A percentile compares a stretch with the other conserved stretches of the same genome.
Evolutionary conservation across 2,113 vertebrate genomes (phyloP).

Genomic region (Lynx canadensis): DNA sequence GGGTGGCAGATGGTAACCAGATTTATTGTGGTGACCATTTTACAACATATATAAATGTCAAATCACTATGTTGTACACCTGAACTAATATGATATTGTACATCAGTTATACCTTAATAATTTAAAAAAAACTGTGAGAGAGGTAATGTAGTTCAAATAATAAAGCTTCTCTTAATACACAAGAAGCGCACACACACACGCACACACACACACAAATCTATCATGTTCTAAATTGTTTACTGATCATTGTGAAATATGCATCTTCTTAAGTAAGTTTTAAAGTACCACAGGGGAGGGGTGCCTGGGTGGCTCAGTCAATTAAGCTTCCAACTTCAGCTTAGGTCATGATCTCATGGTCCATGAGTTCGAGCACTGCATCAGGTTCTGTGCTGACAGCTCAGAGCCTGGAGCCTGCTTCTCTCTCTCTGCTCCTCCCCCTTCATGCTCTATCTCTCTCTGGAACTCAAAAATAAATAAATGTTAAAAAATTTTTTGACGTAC

Average conservation of each 20-base stretch:
- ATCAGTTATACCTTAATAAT: background rate
- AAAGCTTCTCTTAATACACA: background rate
- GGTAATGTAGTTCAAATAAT: background rate
- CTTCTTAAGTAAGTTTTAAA: background rate
- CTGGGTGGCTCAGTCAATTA: too few species aligned
- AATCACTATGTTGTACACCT: background rate
- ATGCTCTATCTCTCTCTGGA: too few species aligned
- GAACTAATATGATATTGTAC: background rate
- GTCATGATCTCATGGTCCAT: too few species aligned
- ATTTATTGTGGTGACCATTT: background rate
- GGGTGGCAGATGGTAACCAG: background rate
- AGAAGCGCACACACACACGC: background rate
- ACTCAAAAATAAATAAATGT: too few species aligned
- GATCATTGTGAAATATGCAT: background rate
- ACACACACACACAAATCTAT: background rate
- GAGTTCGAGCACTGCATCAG: too few species aligned
- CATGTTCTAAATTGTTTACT: background rate
- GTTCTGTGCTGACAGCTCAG: too few species aligned
- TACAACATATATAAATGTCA: background rate
- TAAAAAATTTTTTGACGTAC: too few species aligned
- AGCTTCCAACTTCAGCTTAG: too few species aligned
- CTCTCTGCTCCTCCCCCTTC: too few species aligned
- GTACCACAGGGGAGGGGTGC: background rate
- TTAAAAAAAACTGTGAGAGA: background rate
- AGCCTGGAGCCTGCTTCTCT: too few species aligned